Evolutionary conservation across 2,797 vertebrate genomes (phyloP), one percentile per base, ranked within the genome.

Genomic region (Uromys caudimaculatus): DNA sequence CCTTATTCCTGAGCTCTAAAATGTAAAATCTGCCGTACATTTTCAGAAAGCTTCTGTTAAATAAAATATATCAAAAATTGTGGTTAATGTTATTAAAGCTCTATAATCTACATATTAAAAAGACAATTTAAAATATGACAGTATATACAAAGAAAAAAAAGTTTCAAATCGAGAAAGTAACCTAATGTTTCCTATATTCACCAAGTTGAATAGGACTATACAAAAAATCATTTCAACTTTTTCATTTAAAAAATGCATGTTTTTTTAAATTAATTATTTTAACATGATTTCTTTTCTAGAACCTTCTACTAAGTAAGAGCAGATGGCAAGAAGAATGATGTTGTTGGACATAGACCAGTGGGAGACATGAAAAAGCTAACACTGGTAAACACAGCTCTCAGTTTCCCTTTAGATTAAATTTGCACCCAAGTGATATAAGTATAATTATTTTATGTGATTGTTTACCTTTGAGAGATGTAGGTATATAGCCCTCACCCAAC

Each of bases 241-340:
- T 89, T 81, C 56, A 52, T 69, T 32, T 32, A 17, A 71, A 64
- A 7, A 71, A 76, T 67, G 6, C 7, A n/a, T 77, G 2, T 47
- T 91, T 90, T 69, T 41, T 86, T 24, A 44, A 62, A 58, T 93
- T 91, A 76, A 92, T 27, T 38, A 89, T 89, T 78, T 88, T 81
- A n/a, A 90, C 50, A 64, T 17, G 44, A 60, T 50, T 92, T 44
- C 29, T 95, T 78, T 84, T 88, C 85, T 91, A 32, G 50, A 62
- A 84, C 29, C 50, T 92, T 38, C 78, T 88, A 47, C 19, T 83
- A 89, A 77, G n/a, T 54, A 47, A 60, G 13, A 90, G 4, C 6
- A 91, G 64, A 81, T 85, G 58, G 62, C 9, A 77, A 62, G 91
- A 88, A 7, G 56, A 78, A 44, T 41, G 47, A 71, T 56, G 12